Percentiles rank a stretch among this genome's conserved stretches.
Evolutionary conservation across 2,113 vertebrate genomes (phyloP).

Genomic region (Vanacampus margaritifer): DNA sequence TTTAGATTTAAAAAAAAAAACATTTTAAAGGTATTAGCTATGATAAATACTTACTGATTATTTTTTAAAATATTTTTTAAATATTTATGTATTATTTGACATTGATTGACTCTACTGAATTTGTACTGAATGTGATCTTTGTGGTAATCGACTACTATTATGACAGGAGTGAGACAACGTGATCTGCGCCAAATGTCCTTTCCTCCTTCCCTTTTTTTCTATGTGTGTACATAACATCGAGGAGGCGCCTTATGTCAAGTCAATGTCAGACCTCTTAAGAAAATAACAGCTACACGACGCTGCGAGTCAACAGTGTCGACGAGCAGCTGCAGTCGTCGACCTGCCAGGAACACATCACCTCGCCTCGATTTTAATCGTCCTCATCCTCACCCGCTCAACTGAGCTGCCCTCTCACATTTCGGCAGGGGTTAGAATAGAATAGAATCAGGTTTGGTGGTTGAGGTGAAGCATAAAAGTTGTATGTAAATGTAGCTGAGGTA

Average conservation of each 20-base stretch:
- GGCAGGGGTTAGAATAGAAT: constrained; percentile 5
- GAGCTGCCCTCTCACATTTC: constrained; percentile 18
- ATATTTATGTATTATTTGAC: no score
- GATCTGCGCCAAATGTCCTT: neutral
- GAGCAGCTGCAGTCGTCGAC: neutral
- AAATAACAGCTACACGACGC: neutral
- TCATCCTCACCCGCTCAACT: neutral
- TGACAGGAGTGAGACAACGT: neutral
- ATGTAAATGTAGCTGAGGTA: neutral
- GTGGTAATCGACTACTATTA: neutral
- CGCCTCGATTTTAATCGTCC: neutral
- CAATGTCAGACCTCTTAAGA: neutral
- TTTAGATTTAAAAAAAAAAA: no score
- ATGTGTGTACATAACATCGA: neutral
- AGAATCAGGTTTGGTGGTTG: neutral
- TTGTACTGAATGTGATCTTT: neutral
- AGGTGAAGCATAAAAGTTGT: neutral
- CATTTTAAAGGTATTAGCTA: no score
- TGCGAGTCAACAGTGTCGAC: neutral
- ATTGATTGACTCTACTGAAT: no score
- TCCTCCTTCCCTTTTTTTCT: neutral
- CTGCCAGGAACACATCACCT: neutral
- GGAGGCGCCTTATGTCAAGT: neutral
- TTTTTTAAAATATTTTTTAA: neutral
- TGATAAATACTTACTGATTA: no score